Evolutionary conservation across 2,888 invertebrate species (phyloP), one percentile per base, ranked within the genome.

Genomic region (Scrobipalpa costella): DNA sequence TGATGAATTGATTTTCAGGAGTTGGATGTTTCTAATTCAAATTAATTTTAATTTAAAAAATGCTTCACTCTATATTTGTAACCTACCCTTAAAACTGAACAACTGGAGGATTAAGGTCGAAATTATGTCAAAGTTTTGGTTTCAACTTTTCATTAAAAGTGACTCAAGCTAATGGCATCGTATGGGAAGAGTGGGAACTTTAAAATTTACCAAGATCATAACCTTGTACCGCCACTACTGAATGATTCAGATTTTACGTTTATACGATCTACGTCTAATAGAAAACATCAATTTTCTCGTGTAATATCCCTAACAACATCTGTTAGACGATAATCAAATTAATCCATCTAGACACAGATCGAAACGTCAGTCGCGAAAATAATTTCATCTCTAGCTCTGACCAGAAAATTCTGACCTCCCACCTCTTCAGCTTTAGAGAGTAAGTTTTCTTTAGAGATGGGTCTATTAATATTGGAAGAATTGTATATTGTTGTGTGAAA

Each of bases 271-370:
- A 1, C 34, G 7, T 55, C 19, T 19, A 57, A 57, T 11, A 59
- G 44, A 21, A 59, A 50, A 50, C n/a, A 50, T 58, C 50, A 27
- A 59, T 63, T 49, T 49, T 36, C 58, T 50, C 58, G 50, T 59
- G 33, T 36, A 60, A 60, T 63, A 63, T 55, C 27, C 67, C 69
- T 72, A 75, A 73, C 71, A 75, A 77, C 90, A 90, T 89, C 89
- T 90, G 90, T 82, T 85, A 80, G 75, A 69, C 81, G 76, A 80
- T 90, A 87, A 91, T 91, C 90, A 89, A 88, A 90, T 90, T 89
- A 90, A 91, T 90, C 90, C 90, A 91, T 91, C 90, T 89, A 83
- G 83, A 80, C 84, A 80, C 85, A 85, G 85, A 91, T 90, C 90
- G 90, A 90, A 91, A 90, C 86, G 90, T 88, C 90, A 81, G 83